Evolutionary conservation across 2,888 invertebrate genomes (phyloP).

Genomic region (Campopleginae sp.): DNA sequence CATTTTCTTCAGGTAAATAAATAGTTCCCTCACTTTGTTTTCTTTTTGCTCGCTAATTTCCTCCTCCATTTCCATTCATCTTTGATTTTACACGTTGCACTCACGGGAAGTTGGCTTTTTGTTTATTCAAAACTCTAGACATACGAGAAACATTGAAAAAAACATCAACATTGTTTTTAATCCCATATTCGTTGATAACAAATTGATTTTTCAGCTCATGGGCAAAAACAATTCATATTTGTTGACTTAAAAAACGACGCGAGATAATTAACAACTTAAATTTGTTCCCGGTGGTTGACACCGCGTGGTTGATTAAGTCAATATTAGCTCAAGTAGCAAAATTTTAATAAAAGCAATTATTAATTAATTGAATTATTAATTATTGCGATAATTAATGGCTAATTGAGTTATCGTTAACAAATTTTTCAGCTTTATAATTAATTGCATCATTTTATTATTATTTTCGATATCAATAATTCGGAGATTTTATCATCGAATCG

Average conservation of each 20-base stretch:
- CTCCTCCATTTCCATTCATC: not conserved
- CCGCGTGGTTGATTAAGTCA: not conserved
- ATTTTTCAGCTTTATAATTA: not conserved
- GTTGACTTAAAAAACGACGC: not conserved
- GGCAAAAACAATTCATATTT: not conserved
- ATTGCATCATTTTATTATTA: not conserved
- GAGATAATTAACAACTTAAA: not conserved
- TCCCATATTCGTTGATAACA: not conserved
- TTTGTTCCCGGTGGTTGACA: not conserved
- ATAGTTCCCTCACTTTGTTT: not conserved
- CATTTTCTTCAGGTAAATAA: constrained; percentile 11
- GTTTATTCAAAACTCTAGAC: not conserved
- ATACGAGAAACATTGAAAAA: not conserved
- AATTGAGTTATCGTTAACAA: not conserved
- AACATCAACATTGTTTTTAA: not conserved
- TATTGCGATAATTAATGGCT: not conserved
- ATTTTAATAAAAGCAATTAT: not conserved
- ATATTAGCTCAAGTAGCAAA: not conserved
- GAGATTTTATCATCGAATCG: not conserved
- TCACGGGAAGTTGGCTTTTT: not conserved
- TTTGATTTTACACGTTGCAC: not conserved
- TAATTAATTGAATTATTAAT: not conserved
- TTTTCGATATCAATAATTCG: no score
- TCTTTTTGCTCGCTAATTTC: not conserved
- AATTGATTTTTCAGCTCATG: not conserved